Base-by-base conservation (phyloP, 2,888 invertebrate genomes). In the Lithophane ornitopus region DNA sequence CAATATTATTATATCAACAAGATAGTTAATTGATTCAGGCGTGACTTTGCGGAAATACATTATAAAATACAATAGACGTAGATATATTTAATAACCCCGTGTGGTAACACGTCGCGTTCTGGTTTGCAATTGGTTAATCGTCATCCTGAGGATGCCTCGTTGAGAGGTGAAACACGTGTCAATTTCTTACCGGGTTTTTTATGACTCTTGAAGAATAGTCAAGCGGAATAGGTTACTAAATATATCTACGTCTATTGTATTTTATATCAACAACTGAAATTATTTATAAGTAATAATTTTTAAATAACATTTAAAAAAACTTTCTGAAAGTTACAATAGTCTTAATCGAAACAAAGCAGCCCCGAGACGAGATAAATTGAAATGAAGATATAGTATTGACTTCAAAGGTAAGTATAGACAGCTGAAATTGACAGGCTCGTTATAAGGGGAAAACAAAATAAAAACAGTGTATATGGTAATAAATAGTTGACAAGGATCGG, bases 401-500 rank as follows among this genome's bases (percentile, higher is more conserved):
- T 56, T 63, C 41, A 66, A 85, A 67, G 11, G 12, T 74, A 22
- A 63, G 34, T 22, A n/a, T 58, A 61, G 65, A 70, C 12, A 63
- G 49, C 11, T 54, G 11, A 74, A 70, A 59, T 67, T 75, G 52
- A 46, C 62, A 66, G 19, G 16, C 54, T 86, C 22, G 62, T 62
- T 80, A 71, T 59, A 44, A 28, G 61, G 12, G 34, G 75, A 65
- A 72, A 82, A 71, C 70, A 59, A 59, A 71, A 83, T 73, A 74
- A 68, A 78, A 82, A 71, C 62, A 65, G 58, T 39, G 68, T 74
- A 68, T 75, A 80, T 74, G 75, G 62, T 82, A 82, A 83, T 85
- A 86, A 85, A 86, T 84, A 86, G 79, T 80, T 68, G 82, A 81
- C 73, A 82, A 81, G 71, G 59, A 90, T 88, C 86, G 79, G 72